These are phyloP conservation scores for Champsocephalus esox DNA, from an alignment of 2,797 vertebrate genomes.

Conservation along the genomic window DNA sequence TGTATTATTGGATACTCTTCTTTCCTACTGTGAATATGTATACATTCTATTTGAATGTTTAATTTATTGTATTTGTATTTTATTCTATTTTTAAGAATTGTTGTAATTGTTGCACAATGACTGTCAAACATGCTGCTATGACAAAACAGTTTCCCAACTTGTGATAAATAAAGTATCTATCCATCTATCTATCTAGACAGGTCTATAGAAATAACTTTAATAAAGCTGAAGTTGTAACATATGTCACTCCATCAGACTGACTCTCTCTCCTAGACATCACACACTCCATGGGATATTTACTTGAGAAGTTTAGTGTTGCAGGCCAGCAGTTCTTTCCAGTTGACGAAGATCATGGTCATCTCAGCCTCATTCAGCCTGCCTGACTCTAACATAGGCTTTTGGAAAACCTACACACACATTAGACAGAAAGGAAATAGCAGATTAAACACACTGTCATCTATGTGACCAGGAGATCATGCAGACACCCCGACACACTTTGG, in stretches of 20 bases:
- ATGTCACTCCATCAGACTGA: not conserved
- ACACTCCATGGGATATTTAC: constrained; percentile 80
- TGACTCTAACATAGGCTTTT: constrained; percentile 92
- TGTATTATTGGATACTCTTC: too few species aligned
- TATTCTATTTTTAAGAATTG: too few species aligned
- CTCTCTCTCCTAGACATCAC: too few species aligned
- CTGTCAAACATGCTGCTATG: too few species aligned
- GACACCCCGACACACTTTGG: not conserved
- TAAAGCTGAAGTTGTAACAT: not conserved
- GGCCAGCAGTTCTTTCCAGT: constrained; percentile 96
- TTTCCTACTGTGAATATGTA: too few species aligned
- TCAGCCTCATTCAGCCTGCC: constrained; percentile 90
- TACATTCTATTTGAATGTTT: too few species aligned
- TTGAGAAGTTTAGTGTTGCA: constrained; percentile 94
- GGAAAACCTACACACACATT: constrained; percentile 88
- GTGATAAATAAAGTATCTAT: too few species aligned
- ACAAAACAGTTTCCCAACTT: too few species aligned
- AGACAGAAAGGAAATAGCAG: not conserved
- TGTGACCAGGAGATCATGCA: not conserved
- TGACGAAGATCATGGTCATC: constrained; percentile 94
- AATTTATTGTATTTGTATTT: too few species aligned
- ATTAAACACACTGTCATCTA: not conserved
- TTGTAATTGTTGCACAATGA: too few species aligned
- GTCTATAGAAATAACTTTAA: not conserved
- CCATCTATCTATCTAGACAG: not conserved